Base-by-base conservation (phyloP, 2,888 invertebrate genomes). In the Drosophila bunnanda region DNA sequence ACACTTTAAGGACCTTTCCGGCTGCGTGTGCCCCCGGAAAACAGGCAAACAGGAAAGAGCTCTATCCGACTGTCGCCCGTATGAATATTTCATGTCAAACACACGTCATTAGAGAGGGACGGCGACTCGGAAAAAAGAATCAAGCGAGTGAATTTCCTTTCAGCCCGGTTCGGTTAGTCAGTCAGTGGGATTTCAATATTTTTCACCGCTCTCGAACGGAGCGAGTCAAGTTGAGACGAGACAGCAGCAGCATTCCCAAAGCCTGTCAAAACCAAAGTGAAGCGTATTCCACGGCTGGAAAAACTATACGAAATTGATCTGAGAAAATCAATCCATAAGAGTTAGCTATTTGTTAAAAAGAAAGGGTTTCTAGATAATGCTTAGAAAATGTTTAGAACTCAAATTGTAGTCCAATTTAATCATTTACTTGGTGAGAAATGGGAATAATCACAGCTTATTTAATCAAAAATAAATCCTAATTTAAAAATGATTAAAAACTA, bases 31-130 rank as follows among this genome's bases (percentile, higher is more conserved):
- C 34, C 34, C 39, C 44, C 39, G 46, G 22, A 32, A 54, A 48
- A 25, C 34, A 36, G 55, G 13, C 43, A 66, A 55, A 54, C 66
- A 28, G 36, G 58, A 50, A 39, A 59, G n/a, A 25, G 28, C 52
- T 56, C 61, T 44, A 68, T 57, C 77, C 50, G 68, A 68, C 76
- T 55, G 59, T 50, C 65, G 69, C 75, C 82, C 83, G 76, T 87
- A 84, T 84, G 83, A 84, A 84, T 84, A 84, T 84, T 84, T 84
- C 83, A 89, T 89, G 76, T 89, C 81, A 84, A 84, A 89, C 89
- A 87, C 83, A 84, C 84, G 87, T 84, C 83, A 84, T 84, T 84
- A 84, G 83, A 84, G 89, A 72, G 81, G 68, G 48, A 41, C 30
- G 12, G 64, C 8, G 50, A 48, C 48, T 22, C 30, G 36, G 25